phyloP scores from a whole-genome alignment of 2,113 vertebrate genomes.

The Hippocampus comes region DNA sequence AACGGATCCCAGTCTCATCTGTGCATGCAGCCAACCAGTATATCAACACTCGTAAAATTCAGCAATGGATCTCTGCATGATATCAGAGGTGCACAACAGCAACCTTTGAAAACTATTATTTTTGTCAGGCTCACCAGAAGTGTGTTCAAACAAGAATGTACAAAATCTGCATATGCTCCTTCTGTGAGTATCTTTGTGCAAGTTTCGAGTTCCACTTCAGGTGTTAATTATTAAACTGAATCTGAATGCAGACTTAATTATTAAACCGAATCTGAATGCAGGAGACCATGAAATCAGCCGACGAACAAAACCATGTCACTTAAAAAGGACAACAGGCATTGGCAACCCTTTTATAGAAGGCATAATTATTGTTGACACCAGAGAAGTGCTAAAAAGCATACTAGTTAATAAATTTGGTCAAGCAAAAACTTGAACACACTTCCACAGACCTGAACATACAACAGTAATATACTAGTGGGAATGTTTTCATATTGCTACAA shows the following conservation, averaged over 20 bases:
- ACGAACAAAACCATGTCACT: background rate
- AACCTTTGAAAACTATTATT: background rate
- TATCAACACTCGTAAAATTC: background rate
- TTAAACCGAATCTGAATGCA: background rate
- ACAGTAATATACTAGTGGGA: background rate
- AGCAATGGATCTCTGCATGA: background rate
- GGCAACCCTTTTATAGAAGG: background rate
- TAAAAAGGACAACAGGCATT: background rate
- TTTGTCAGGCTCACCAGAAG: background rate
- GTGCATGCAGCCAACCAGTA: background rate
- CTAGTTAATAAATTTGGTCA: background rate
- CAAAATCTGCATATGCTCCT: background rate
- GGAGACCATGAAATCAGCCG: background rate
- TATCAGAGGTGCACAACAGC: background rate
- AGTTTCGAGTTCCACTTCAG: background rate
- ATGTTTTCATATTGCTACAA: conserved; percentile 1
- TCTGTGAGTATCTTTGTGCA: background rate
- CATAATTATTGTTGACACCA: background rate
- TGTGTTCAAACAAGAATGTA: background rate
- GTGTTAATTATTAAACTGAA: background rate
- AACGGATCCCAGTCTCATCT: background rate
- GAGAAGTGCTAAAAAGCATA: background rate
- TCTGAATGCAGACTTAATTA: too few species aligned
- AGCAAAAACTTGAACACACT: background rate
- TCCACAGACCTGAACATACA: background rate